Evolutionary conservation across 2,888 invertebrate genomes (phyloP).

Genomic region (Oligia strigilis): DNA sequence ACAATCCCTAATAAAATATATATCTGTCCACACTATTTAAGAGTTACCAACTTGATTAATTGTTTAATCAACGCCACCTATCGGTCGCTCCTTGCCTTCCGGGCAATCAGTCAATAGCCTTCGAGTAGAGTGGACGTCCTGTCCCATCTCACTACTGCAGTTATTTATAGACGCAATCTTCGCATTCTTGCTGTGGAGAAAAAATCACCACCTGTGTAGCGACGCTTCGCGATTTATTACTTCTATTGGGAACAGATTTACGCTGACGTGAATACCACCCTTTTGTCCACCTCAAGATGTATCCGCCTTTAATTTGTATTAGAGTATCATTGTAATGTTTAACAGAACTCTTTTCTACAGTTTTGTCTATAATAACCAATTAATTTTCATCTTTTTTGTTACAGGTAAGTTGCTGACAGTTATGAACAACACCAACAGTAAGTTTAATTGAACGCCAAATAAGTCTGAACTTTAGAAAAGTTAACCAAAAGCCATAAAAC

Average conservation of each 20-base stretch:
- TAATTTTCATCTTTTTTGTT: constrained; percentile 59
- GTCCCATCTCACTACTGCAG: constrained; percentile 78
- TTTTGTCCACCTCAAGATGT: constrained; percentile 63
- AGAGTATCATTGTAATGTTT: constrained; percentile 11
- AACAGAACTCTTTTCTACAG: not conserved
- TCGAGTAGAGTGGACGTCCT: constrained; percentile 78
- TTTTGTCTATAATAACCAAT: not conserved
- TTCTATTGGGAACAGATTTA: constrained; percentile 80
- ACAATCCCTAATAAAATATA: constrained; percentile 15
- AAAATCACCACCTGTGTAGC: constrained; percentile 81
- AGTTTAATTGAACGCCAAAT: constrained; percentile 51
- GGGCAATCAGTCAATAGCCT: constrained; percentile 83
- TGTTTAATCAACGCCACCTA: constrained; percentile 86
- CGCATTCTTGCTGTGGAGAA: constrained; percentile 76
- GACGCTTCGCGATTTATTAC: constrained; percentile 81
- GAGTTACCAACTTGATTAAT: constrained; percentile 81
- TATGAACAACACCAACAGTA: constrained; percentile 43
- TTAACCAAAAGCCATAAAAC: constrained; percentile 50
- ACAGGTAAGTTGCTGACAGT: constrained; percentile 67
- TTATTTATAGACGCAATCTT: constrained; percentile 89
- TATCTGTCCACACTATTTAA: constrained; percentile 29
- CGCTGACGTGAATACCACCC: constrained; percentile 72
- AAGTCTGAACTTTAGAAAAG: constrained; percentile 43
- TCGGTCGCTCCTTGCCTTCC: constrained; percentile 80
- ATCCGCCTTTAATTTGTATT: constrained; percentile 50